These are phyloP conservation scores for Siphlonurus alternatus DNA, from an alignment of 2,888 invertebrate species.

Conservation along the genomic window DNA sequence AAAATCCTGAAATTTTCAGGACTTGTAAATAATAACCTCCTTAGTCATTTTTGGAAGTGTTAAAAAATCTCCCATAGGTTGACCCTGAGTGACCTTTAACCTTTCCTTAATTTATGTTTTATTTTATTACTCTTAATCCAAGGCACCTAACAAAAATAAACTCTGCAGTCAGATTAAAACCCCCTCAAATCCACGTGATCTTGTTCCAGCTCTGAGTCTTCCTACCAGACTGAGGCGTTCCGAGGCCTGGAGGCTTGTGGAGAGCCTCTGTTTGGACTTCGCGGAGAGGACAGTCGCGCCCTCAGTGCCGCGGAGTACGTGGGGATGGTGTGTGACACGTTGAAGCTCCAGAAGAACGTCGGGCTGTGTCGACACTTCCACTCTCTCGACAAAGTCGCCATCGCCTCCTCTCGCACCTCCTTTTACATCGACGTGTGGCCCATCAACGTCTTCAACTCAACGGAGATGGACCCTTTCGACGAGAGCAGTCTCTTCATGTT, in stretches of 20 bases:
- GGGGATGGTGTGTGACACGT: constrained; percentile 67
- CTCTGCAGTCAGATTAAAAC: too few relatives aligned
- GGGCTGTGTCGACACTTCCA: constrained; percentile 87
- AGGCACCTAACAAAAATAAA: too few relatives aligned
- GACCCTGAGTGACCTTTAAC: too few relatives aligned
- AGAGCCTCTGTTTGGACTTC: background rate
- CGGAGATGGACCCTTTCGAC: constrained; percentile 64
- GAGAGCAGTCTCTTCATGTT: constrained; percentile 88
- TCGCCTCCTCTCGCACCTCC: constrained; percentile 26
- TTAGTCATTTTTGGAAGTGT: too few relatives aligned
- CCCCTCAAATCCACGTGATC: too few relatives aligned
- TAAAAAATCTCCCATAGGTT: too few relatives aligned
- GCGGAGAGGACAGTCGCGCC: background rate
- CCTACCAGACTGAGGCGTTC: constrained; percentile 21
- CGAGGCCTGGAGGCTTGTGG: constrained; percentile 23
- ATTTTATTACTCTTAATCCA: too few relatives aligned
- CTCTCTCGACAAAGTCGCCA: constrained; percentile 57
- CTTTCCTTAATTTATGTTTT: too few relatives aligned
- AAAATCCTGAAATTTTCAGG: too few relatives aligned
- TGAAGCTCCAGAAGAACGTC: constrained; percentile 87
- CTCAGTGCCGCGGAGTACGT: constrained; percentile 48
- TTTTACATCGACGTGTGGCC: constrained; percentile 88
- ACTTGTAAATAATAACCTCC: too few relatives aligned
- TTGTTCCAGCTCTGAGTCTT: constrained; percentile 26
- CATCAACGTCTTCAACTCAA: constrained; percentile 71